A percentile compares a stretch with the other conserved stretches of the same genome.
Conservation (phyloP, 2,888 invertebrate genomes). For the Sminthurinus aureus region DNA sequence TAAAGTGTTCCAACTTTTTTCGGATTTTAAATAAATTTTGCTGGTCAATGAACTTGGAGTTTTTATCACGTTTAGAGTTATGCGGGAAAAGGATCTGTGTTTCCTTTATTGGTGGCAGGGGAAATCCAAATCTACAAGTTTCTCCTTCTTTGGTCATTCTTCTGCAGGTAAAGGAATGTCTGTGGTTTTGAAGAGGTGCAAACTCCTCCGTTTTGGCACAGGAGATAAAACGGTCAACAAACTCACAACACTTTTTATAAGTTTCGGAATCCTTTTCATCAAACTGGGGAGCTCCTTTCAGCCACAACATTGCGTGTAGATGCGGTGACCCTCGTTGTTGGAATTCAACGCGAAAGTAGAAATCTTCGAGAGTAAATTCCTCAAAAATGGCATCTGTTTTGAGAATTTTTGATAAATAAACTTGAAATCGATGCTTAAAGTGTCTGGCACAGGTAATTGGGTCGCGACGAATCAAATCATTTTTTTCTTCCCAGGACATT, state of each 20-base stretch:
- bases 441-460: constrained; percentile 26
- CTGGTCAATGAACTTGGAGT: too few relatives aligned
- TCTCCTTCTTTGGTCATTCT: constrained; percentile 11
- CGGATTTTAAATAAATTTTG: background rate
- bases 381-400: constrained; percentile 15
- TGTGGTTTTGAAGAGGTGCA: constrained; percentile 41
- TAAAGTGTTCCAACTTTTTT: background rate
- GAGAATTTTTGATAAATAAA: constrained; percentile 29
- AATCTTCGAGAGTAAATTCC: constrained; percentile 19
- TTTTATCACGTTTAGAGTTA: background rate
- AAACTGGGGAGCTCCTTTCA: constrained; percentile 41
- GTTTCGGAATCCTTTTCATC: constrained; percentile 14
- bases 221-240: constrained; percentile 45
- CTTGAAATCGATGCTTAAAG: constrained; percentile 42
- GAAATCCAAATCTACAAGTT: constrained; percentile 26
- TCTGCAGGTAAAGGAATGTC: constrained; percentile 38
- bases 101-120: constrained; percentile 13
- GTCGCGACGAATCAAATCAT: constrained; percentile 22
- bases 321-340: constrained; percentile 39
- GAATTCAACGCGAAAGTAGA: constrained; percentile 36
- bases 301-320: constrained; percentile 42
- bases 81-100: background rate
- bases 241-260: constrained; percentile 4
- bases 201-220: constrained; percentile 21
- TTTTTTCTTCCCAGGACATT: background rate